Evolutionary conservation across 2,888 invertebrate genomes (phyloP).

Genomic region (Lamproptera curius): DNA sequence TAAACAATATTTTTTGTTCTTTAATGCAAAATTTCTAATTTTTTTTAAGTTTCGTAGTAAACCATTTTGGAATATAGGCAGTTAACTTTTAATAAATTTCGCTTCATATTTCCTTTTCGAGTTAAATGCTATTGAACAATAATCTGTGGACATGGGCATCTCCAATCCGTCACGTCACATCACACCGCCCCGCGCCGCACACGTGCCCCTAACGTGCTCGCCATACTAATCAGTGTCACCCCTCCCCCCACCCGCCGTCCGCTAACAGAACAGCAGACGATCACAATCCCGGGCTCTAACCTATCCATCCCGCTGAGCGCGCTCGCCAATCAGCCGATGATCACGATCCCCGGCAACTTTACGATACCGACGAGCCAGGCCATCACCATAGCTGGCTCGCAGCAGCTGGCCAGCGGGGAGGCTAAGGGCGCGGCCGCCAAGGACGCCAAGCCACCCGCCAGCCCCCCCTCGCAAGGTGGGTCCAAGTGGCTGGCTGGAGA

Average conservation of each 20-base stretch:
- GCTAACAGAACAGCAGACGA: conserved; percentile 73
- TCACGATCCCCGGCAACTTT: conserved; percentile 77
- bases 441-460: conserved; percentile 51
- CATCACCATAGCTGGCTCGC: conserved; percentile 49
- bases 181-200: conserved; percentile 34
- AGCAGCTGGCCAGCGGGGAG: conserved; percentile 7
- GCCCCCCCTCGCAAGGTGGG: conserved; percentile 59
- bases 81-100: too few relatives aligned
- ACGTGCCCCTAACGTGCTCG: conserved; percentile 50
- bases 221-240: conserved; percentile 65
- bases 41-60: too few relatives aligned
- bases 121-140: too few relatives aligned
- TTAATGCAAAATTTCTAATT: too few relatives aligned
- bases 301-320: conserved; percentile 77
- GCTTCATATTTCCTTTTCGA: too few relatives aligned
- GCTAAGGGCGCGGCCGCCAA: conserved; percentile 69
- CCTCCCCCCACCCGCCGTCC: conserved; percentile 22
- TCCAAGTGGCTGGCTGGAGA: conserved; percentile 30
- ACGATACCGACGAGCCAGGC: conserved; percentile 45
- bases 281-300: conserved; percentile 81
- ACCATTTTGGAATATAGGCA: too few relatives aligned
- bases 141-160: too few relatives aligned
- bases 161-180: conserved; percentile 28
- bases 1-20: too few relatives aligned
- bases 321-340: conserved; percentile 67